Base-by-base conservation (phyloP, 2,888 invertebrate species). In the Callyntrura guangdongensis region DNA sequence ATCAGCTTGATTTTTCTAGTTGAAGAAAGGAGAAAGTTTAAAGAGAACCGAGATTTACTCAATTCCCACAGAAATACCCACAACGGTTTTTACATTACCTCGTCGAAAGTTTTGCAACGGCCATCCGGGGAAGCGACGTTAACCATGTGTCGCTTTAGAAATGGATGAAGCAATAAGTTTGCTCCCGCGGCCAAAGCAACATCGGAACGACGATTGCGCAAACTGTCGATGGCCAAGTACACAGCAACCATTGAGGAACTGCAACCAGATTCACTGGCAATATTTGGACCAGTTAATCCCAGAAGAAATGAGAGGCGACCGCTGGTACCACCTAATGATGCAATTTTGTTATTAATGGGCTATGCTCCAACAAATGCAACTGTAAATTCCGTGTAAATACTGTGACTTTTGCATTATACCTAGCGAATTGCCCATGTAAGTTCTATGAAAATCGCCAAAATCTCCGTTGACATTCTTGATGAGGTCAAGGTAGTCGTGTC, bases 391-490 rank as follows among this genome's bases (percentile, higher is more conserved):
- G 36, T 36, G 36, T 36, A 6, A 36, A 36, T 36, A 36, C 36
- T 49, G 11, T 49, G 49, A 2, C 53, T 2, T 53, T 53, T 9
- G n/a, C 8, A 53, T 53, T 14, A 53, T 64, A 64, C 64, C 64
- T 64, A 64, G 17, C n/a, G 96, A 97, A 86, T 95, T 93, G 83
- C 81, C 81, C 81, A 81, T 81, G 59, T 81, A 81, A 25, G 59
- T 95, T 56, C 69, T 53, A 49, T 81, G 59, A 59, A 81, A 81
- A 22, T 81, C 81, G 12, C 22, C 6, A 49, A 81, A 81, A 25
- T 59, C 81, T 14, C 56, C 81, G 17, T 81, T 81, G 5, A 81
- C 81, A 27, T 77, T 77, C 47, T 77, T 77, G 5, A 81, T 53
- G 8, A 81, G 25, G 53, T 81, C 81, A 17, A 25, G 12, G 59